Evolutionary conservation across 2,113 vertebrate species (phyloP), one percentile per base, ranked within the genome.

Genomic region (Lagopus muta): DNA sequence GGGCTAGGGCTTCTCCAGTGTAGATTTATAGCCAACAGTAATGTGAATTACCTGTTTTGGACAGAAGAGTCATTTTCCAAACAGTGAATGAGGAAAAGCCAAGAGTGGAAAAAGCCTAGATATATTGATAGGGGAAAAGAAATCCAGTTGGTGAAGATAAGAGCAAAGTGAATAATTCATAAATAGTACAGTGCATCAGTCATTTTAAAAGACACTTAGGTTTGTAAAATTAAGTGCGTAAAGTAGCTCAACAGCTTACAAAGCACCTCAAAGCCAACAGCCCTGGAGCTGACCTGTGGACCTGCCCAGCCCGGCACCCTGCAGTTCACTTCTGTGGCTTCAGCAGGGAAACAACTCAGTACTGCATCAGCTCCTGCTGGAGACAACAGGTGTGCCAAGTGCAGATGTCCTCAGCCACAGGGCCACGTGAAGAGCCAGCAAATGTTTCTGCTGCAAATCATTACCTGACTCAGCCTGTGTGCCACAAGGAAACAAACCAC

Each of bases 221-320:
- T 96, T 96, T 96, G 96, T 94, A 80, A 83, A 94, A 97, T 95
- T 90, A 96, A 83, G 87, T 95, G 65, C 52, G 88, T 97, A 96
- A 98, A 98, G 97, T 97, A 97, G 94, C 82, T 93, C 85, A 86
- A 92, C 60, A 95, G 96, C 97, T 97, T 97, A 96, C 95, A 97
- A 97, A 94, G 82, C 72, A 93, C 96, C 89, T 95, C 94, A 95
- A 92, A 97, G 96, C 97, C 97, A 97, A 97, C 97, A 76, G 55
- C 32, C 32, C 30, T 32, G 55, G 55, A 58, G 55, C 32, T n/a
- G 18, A 58, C 55, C 10, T 57, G 54, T 20, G 11, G 32, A 20
- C 30, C 55, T 58, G 30, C 55, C 18, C 32, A 58, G 32, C 32
- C 32, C 11, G 6, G 32, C 55, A 58, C 55, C 55, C 55, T 11